A percentile compares a stretch with the other conserved stretches of the same genome.
These are phyloP conservation scores for Bufo bufo DNA, from an alignment of 2,113 vertebrate species.

Conservation along the genomic window DNA sequence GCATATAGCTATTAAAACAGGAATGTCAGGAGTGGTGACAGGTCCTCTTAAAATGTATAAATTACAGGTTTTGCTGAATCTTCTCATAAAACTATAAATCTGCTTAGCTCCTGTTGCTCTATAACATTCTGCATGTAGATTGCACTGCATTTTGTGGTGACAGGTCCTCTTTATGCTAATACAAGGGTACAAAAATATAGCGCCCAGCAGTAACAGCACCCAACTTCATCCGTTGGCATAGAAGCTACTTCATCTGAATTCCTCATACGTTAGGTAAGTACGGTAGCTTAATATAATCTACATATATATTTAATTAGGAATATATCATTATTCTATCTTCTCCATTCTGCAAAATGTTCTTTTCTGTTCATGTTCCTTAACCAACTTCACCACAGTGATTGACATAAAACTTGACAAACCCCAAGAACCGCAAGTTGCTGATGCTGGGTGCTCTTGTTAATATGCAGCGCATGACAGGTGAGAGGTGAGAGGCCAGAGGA, in stretches of 20 bases:
- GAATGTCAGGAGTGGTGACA: no score
- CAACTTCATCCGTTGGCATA: neutral
- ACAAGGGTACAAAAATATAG: neutral
- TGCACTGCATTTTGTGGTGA: no score
- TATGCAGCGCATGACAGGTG: constrained; percentile 63
- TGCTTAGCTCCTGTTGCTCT: no score
- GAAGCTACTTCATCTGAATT: neutral
- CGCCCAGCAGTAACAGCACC: neutral
- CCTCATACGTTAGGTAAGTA: neutral
- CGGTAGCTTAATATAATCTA: neutral
- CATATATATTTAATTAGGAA: no score
- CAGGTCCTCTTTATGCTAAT: no score
- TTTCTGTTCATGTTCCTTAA: neutral
- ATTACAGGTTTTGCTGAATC: no score
- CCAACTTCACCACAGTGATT: constrained; percentile 77
- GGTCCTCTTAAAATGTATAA: no score
- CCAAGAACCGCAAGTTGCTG: constrained; percentile 83
- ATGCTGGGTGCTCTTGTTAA: constrained; percentile 91
- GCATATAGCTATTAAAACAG: no score
- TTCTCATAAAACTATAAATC: no score
- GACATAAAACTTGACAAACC: constrained; percentile 93
- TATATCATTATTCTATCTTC: neutral
- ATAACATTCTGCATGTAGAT: no score
- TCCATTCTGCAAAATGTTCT: no score
- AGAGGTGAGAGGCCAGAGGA: constrained; percentile 68